Evolutionary conservation across 2,113 vertebrate genomes (phyloP).

Genomic region (Anhinga rufa): DNA sequence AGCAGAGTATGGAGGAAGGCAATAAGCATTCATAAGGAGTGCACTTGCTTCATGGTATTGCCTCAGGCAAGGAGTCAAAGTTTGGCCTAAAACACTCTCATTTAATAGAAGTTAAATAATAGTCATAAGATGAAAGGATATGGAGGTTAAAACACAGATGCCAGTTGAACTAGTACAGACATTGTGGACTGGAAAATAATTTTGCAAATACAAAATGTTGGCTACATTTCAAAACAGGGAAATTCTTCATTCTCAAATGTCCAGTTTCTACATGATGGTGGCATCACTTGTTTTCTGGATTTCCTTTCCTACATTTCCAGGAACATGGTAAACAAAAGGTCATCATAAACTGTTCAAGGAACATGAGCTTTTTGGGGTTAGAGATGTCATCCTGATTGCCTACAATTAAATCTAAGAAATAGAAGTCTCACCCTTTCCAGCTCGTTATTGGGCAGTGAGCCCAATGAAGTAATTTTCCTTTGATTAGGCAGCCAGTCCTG

Average conservation of each 20-base stretch:
- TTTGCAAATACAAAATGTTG: neutral
- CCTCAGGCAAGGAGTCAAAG: neutral
- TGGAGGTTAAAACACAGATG: neutral
- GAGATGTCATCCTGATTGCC: neutral
- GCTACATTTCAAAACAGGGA: neutral
- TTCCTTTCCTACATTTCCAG: neutral
- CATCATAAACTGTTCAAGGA: neutral
- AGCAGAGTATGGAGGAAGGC: neutral
- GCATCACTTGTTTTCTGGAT: neutral
- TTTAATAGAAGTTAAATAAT: neutral
- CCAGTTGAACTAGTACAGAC: neutral
- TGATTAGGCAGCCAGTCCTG: constrained; percentile 11
- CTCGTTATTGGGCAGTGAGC: neutral
- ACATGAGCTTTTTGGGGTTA: neutral
- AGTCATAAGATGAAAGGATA: neutral
- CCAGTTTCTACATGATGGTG: neutral
- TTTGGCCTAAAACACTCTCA: neutral
- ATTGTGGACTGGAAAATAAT: neutral
- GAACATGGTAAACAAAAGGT: neutral
- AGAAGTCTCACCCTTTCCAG: neutral
- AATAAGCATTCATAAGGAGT: neutral
- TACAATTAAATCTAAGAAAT: constrained; percentile 18
- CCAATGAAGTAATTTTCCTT: constrained; percentile 45
- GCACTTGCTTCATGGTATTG: neutral
- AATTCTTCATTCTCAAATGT: neutral